These are phyloP conservation scores for Misgurnus anguillicaudatus DNA, from an alignment of 2,113 vertebrate genomes.

Conservation along the genomic window DNA sequence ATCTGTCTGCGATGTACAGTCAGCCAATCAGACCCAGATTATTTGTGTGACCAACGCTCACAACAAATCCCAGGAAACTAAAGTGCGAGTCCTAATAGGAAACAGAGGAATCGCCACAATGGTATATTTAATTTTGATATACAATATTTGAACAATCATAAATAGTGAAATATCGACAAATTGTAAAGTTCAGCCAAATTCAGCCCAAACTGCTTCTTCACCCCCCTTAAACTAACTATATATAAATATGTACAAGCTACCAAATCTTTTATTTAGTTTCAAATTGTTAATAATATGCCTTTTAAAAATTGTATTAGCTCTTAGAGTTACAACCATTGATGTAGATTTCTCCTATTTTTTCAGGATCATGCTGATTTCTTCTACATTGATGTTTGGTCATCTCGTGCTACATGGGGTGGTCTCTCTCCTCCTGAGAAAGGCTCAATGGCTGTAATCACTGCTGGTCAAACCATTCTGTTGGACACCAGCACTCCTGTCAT, in stretches of 20 bases:
- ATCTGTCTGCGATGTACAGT: conserved; percentile 72
- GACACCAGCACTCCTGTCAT: conserved; percentile 82
- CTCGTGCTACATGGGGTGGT: conserved; percentile 84
- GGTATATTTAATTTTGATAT: conserved; percentile 51
- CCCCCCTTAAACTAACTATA: background rate
- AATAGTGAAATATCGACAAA: too few species aligned
- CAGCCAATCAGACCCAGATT: conserved; percentile 73
- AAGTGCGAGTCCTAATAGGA: conserved; percentile 69
- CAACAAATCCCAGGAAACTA: conserved; percentile 71
- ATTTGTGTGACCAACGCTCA: conserved; percentile 77
- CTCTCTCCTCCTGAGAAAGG: conserved; percentile 78
- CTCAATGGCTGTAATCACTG: conserved; percentile 77
- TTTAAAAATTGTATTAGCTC: too few species aligned
- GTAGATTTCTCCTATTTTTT: background rate
- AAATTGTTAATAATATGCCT: too few species aligned
- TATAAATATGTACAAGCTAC: too few species aligned
- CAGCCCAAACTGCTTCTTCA: background rate
- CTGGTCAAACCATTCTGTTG: conserved; percentile 82
- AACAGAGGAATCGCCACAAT: conserved; percentile 72
- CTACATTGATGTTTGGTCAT: conserved; percentile 85
- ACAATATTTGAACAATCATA: too few species aligned
- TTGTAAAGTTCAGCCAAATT: background rate
- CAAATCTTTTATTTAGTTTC: too few species aligned
- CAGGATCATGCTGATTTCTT: conserved; percentile 79
- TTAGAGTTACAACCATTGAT: too few species aligned